These are phyloP conservation scores for Gorsachius magnificus DNA, from an alignment of 2,797 vertebrate genomes.

Conservation along the genomic window DNA sequence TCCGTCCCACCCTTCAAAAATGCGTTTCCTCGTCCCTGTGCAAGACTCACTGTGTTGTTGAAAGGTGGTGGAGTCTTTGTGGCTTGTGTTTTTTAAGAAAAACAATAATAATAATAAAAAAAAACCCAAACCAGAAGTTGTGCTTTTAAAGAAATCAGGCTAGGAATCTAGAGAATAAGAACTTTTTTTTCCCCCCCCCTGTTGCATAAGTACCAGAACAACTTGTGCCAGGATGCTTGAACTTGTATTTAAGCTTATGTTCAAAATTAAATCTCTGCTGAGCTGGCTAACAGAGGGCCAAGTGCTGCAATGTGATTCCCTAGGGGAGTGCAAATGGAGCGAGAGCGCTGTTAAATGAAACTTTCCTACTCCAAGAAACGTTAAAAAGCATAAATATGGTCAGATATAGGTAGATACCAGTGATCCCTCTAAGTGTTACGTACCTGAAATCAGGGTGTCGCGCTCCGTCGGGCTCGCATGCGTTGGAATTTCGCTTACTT, in stretches of 20 bases:
- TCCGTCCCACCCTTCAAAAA: background rate
- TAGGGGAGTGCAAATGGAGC: background rate
- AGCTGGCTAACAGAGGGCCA: background rate
- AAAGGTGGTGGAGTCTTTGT: background rate
- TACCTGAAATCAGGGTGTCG: background rate
- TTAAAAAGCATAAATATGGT: accelerated
- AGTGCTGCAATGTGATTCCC: background rate
- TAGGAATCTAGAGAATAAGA: background rate
- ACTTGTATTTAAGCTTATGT: background rate
- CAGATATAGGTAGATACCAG: too few relatives aligned
- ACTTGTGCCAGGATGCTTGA: background rate
- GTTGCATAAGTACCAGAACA: accelerated
- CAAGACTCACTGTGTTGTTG: background rate
- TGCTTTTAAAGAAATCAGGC: background rate
- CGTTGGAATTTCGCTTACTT: accelerated
- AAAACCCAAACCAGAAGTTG: too few relatives aligned
- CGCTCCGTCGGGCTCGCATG: too few relatives aligned
- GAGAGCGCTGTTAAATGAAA: too few relatives aligned
- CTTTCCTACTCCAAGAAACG: background rate
- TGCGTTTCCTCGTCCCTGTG: background rate
- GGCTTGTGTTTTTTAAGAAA: background rate
- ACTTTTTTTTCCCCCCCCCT: accelerated
- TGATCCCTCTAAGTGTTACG: accelerated
- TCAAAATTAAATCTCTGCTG: background rate
- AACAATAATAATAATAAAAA: background rate